phyloP scores from a whole-genome alignment of 2,113 vertebrate species.

The Lanius collurio region DNA sequence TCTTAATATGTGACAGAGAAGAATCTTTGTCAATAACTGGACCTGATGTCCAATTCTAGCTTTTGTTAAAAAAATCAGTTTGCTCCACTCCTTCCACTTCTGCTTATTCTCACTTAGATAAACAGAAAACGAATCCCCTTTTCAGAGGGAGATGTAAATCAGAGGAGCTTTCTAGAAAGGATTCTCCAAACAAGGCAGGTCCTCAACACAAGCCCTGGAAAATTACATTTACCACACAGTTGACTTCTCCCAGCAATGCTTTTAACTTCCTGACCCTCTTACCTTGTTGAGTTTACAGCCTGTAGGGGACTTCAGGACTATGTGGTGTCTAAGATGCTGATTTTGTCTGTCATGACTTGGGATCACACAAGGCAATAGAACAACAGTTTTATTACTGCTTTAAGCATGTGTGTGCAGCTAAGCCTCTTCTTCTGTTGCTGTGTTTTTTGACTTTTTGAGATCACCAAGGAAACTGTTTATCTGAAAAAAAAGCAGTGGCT shows the following conservation, averaged over 20 bases:
- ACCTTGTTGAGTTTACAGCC: background rate
- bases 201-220: background rate
- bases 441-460: background rate
- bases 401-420: background rate
- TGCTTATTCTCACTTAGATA: background rate
- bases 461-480: background rate
- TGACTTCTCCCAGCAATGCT: background rate
- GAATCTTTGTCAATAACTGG: background rate
- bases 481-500: background rate
- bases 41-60: background rate
- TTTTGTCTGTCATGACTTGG: background rate
- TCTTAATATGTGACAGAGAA: background rate
- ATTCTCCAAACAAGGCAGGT: background rate
- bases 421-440: background rate
- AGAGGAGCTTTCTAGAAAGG: background rate
- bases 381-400: background rate
- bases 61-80: background rate
- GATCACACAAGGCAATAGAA: background rate
- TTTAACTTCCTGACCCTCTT: constrained; percentile 22
- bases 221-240: background rate
- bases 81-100: background rate
- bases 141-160: background rate
- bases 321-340: background rate
- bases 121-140: background rate
- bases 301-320: background rate